phyloP scores from a whole-genome alignment of 2,797 vertebrate genomes.

The Epinephelus awoara region DNA sequence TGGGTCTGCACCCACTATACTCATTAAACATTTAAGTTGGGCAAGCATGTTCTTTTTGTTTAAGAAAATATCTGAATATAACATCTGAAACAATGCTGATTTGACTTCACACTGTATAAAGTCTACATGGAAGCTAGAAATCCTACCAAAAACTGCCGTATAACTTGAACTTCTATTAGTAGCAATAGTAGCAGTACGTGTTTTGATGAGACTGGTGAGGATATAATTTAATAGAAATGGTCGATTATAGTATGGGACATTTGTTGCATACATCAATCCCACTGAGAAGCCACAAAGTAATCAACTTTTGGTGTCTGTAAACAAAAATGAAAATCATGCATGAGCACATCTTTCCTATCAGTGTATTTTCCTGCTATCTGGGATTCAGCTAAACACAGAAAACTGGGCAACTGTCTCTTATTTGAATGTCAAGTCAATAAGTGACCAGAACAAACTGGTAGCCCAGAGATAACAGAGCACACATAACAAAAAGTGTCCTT shows the following conservation, averaged over 20 bases:
- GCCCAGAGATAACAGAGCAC: constrained; percentile 1
- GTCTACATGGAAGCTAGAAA: not conserved
- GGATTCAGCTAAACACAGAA: not conserved
- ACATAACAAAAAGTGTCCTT: constrained; percentile 4
- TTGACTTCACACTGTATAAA: no score
- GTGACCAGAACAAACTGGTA: constrained; percentile 17
- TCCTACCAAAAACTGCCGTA: not conserved
- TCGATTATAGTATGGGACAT: no score
- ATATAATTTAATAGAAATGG: no score
- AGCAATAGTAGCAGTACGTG: no score
- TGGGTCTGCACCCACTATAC: no score
- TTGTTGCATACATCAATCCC: no score
- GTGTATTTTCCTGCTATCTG: not conserved
- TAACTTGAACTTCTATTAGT: no score
- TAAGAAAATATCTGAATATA: no score
- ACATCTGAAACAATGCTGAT: not conserved
- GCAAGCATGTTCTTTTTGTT: no score
- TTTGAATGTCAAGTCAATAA: constrained; percentile 26
- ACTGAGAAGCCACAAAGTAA: not conserved
- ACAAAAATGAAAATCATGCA: not conserved
- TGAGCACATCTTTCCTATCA: not conserved
- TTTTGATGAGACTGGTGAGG: no score
- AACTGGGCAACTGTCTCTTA: not conserved
- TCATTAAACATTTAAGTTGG: no score
- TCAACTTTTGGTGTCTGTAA: not conserved